phyloP scores from a whole-genome alignment of 2,113 vertebrate genomes.

The Microcebus tavaratra region DNA sequence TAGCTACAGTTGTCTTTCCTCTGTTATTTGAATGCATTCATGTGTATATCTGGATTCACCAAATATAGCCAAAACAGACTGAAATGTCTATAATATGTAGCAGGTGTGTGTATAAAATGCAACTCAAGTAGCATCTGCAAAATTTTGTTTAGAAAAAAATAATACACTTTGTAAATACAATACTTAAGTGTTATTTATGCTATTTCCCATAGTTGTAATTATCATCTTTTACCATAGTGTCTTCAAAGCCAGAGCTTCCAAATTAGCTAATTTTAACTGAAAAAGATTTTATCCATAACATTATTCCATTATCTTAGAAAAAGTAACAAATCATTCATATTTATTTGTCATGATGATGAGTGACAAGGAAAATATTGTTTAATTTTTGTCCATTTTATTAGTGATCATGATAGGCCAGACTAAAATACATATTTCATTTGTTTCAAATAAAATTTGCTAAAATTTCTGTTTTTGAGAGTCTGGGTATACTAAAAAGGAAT shows the following conservation, averaged over 20 bases:
- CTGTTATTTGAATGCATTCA: neutral
- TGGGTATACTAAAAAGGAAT: constrained; percentile 34
- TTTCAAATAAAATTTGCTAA: constrained; percentile 68
- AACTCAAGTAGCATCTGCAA: neutral
- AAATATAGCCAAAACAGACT: neutral
- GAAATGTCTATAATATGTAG: neutral
- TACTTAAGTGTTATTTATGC: neutral
- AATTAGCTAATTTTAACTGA: neutral
- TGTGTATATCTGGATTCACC: neutral
- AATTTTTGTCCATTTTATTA: constrained; percentile 6
- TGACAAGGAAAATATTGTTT: constrained; percentile 23
- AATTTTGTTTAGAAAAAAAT: neutral
- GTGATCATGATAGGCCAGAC: neutral
- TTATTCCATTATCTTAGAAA: neutral
- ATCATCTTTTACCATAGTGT: neutral
- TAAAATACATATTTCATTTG: constrained; percentile 34
- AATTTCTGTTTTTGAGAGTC: neutral
- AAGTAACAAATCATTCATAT: neutral
- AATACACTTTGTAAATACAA: neutral
- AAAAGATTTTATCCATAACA: neutral
- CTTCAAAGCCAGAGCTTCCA: neutral
- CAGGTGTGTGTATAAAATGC: neutral
- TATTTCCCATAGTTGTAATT: neutral
- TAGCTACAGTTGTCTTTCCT: neutral
- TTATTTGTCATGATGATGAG: neutral